Conservation (phyloP, 2,113 vertebrate genomes). For the Melierax canorus region DNA sequence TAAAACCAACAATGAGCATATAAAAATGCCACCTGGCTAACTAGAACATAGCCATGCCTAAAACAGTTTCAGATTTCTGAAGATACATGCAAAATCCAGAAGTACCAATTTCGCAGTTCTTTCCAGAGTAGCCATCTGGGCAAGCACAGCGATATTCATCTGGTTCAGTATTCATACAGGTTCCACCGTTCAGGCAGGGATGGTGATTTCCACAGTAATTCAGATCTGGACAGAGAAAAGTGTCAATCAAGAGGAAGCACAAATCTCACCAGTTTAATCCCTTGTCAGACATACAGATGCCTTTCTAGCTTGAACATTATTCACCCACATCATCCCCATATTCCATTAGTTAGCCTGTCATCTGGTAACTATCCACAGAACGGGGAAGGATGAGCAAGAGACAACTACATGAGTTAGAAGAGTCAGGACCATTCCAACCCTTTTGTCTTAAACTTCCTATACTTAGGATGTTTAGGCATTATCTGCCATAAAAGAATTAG, state of each 20-base stretch:
- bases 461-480: neutral
- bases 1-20: neutral
- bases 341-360: neutral
- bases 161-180: constrained; percentile 91
- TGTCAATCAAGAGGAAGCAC: neutral
- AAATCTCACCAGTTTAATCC: neutral
- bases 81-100: neutral
- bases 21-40: neutral
- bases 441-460: neutral
- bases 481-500: neutral
- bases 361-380: neutral
- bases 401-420: neutral
- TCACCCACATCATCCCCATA: neutral
- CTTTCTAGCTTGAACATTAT: neutral
- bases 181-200: constrained; percentile 90
- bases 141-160: constrained; percentile 90
- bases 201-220: constrained; percentile 95
- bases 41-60: neutral
- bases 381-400: neutral
- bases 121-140: constrained; percentile 89
- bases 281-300: neutral
- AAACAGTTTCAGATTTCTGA: neutral
- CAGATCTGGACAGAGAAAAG: constrained; percentile 77
- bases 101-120: constrained; percentile 92
- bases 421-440: neutral